Evolutionary conservation across 2,797 vertebrate species (phyloP), one percentile per base, ranked within the genome.

Genomic region (Pipistrellus nathusii): DNA sequence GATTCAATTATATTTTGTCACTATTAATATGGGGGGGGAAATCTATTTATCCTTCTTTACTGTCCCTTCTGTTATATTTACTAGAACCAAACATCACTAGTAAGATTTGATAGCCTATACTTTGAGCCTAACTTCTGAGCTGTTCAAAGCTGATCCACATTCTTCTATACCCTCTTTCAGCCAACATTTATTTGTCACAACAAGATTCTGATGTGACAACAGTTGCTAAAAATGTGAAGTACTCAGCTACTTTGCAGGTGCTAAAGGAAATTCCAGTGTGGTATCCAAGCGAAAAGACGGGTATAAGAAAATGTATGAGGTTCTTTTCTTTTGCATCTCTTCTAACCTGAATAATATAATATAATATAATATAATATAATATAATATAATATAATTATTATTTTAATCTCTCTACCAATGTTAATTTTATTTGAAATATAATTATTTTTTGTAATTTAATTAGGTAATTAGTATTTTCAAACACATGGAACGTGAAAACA

Each of bases 391-490:
- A 53, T 53, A 53, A 77, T 72, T 69, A 68, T 66, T 23, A 69
- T 78, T 73, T 94, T 85, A 96, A 89, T 80, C 55, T 96, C 41
- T 72, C 55, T 95, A 85, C 48, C 46, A 71, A 97, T n/a, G 75
- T 69, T 80, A 94, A 80, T 90, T 81, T 93, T 35, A 93, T 89
- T 88, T 85, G n/a, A 55, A 95, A 71, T 17, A 90, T 35, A 17
- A 91, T 91, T 84, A 81, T 72, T 94, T 89, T 77, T 57, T 68
- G 51, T 41, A 85, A 44, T 27, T 48, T 92, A 94, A 90, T 93
- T 94, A 95, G 30, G 30, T 96, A 85, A 87, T 95, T 93, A 68
- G 62, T 96, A 95, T 95, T 96, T 97, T 91, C 23, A 90, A 96
- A 92, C 59, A 84, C 21, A 89, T 41, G 94, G 73, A 71, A 64